phyloP scores from a whole-genome alignment of 1,140 invertebrate species.

The Calliopsis andreniformis region DNA sequence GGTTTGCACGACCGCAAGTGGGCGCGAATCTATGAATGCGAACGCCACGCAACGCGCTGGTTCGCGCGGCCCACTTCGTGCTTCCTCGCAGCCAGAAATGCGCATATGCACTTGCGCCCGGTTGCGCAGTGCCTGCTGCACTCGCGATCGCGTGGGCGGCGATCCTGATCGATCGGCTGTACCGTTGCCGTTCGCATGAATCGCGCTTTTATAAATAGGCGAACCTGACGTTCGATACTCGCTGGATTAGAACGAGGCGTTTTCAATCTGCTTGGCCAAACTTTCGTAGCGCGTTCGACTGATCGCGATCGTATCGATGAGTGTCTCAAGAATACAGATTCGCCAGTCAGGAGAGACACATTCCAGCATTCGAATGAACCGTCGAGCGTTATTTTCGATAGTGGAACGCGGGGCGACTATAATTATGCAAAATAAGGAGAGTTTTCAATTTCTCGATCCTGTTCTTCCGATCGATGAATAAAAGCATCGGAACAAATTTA shows the following conservation, averaged over 20 bases:
- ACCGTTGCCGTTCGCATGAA: slow-evolving; percentile 37
- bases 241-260: background rate
- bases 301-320: no score
- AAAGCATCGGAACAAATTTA: no score
- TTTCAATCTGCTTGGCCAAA: no score
- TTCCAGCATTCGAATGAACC: no score
- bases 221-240: slow-evolving; percentile 5
- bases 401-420: no score
- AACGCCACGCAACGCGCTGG: slow-evolving; percentile 41
- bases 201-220: slow-evolving; percentile 51
- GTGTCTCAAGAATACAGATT: no score
- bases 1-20: slow-evolving; percentile 23
- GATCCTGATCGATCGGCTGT: slow-evolving; percentile 40
- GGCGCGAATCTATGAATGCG: slow-evolving; percentile 45
- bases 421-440: no score
- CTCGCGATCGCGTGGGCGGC: slow-evolving; percentile 38
- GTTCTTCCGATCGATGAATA: no score
- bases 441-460: no score
- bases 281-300: no score
- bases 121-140: slow-evolving; percentile 39
- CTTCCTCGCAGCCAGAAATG: slow-evolving; percentile 28
- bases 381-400: no score
- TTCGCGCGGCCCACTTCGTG: slow-evolving; percentile 42
- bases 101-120: slow-evolving; percentile 38
- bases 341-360: no score